These are phyloP conservation scores for Danio aesculapii DNA, from an alignment of 2,797 vertebrate genomes.

Conservation along the genomic window DNA sequence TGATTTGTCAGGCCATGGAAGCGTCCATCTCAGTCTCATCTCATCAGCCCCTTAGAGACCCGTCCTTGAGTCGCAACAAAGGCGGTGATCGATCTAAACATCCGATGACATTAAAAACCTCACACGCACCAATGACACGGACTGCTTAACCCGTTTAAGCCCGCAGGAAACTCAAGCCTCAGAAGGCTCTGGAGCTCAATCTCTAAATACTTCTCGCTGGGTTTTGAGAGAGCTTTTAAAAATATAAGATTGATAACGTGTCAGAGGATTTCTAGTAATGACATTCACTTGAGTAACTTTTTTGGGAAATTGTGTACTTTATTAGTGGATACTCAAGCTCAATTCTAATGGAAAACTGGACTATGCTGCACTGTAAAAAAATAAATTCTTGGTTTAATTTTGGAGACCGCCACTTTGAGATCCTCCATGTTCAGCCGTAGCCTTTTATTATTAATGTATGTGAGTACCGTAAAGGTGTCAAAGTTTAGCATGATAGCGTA, in stretches of 20 bases:
- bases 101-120: conserved; percentile 69
- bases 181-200: conserved; percentile 1
- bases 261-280: background rate
- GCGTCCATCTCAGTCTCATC: conserved; percentile 64
- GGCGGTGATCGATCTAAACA: conserved; percentile 76
- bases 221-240: conserved; percentile 16
- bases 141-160: conserved; percentile 20
- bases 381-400: no score
- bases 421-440: no score
- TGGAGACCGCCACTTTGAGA: no score
- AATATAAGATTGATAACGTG: conserved; percentile 7
- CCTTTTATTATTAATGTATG: no score
- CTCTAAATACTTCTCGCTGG: background rate
- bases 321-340: no score
- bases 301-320: no score
- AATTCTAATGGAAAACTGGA: no score
- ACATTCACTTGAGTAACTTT: no score
- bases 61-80: conserved; percentile 80
- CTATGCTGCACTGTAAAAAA: no score
- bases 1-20: conserved; percentile 63
- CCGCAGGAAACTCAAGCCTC: background rate
- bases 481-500: no score
- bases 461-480: no score
- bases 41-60: conserved; percentile 66
- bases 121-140: conserved; percentile 57